Conservation (phyloP, 2,797 vertebrate species). For the Pantherophis alleghaniensis region DNA sequence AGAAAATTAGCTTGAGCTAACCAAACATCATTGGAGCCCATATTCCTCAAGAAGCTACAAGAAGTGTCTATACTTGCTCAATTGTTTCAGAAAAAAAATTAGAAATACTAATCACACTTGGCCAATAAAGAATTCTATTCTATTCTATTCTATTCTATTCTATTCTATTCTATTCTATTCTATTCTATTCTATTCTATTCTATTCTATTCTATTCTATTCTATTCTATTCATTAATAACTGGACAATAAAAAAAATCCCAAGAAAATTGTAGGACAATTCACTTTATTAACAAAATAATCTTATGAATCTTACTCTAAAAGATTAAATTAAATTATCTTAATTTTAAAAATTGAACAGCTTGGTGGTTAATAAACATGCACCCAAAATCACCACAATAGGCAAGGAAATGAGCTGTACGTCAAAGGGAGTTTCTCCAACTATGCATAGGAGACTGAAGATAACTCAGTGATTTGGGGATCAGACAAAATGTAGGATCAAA, state of each 20-base stretch:
- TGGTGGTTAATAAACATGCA: neutral
- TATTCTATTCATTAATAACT: neutral
- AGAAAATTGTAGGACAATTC: neutral
- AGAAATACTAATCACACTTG: neutral
- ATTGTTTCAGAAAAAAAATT: neutral
- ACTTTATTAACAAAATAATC: neutral
- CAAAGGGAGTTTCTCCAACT: neutral
- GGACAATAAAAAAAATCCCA: neutral
- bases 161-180: too few relatives aligned
- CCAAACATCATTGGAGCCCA: neutral
- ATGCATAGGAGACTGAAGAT: neutral
- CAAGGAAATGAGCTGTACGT: neutral
- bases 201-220: too few relatives aligned
- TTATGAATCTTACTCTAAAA: neutral
- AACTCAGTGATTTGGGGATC: neutral
- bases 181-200: too few relatives aligned
- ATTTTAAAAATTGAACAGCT: neutral
- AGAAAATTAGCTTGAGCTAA: neutral
- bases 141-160: too few relatives aligned
- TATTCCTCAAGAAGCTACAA: slow-evolving; percentile 1
- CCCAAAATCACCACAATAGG: neutral
- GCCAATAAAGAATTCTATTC: too few relatives aligned
- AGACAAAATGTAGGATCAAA: neutral
- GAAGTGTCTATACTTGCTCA: neutral
- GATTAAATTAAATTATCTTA: neutral